These are phyloP conservation scores for Heliornis fulica DNA, from an alignment of 2,113 vertebrate genomes.

Conservation along the genomic window DNA sequence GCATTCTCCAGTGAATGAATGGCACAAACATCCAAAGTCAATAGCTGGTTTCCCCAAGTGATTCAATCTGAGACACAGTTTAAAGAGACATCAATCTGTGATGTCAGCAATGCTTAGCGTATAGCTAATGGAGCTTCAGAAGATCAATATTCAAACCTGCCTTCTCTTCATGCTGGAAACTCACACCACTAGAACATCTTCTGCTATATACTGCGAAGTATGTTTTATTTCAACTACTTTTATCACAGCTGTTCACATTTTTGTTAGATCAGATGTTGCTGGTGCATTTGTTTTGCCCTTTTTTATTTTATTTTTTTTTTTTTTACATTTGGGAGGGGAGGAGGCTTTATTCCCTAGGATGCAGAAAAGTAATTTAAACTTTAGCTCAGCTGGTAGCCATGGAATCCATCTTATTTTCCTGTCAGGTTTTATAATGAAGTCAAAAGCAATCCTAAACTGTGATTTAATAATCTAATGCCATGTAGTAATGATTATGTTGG, in stretches of 20 bases:
- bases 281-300: neutral
- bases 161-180: constrained; percentile 45
- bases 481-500: neutral
- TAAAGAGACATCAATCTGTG: constrained; percentile 87
- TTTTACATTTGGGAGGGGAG: neutral
- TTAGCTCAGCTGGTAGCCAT: neutral
- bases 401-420: constrained; percentile 24
- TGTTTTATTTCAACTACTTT: neutral
- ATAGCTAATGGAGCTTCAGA: constrained; percentile 84
- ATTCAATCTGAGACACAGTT: constrained; percentile 76
- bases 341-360: neutral
- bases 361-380: neutral
- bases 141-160: constrained; percentile 85
- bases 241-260: neutral
- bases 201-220: neutral
- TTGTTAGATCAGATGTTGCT: neutral
- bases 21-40: constrained; percentile 76
- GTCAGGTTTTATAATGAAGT: constrained; percentile 29
- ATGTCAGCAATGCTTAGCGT: constrained; percentile 78
- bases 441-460: neutral
- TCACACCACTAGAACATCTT: neutral
- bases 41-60: constrained; percentile 82
- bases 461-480: neutral
- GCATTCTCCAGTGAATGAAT: constrained; percentile 70
- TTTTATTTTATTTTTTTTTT: neutral